A percentile compares a stretch with the other conserved stretches of the same genome.
Evolutionary conservation across 2,113 vertebrate genomes (phyloP).

Genomic region (Grammomys surdaster): DNA sequence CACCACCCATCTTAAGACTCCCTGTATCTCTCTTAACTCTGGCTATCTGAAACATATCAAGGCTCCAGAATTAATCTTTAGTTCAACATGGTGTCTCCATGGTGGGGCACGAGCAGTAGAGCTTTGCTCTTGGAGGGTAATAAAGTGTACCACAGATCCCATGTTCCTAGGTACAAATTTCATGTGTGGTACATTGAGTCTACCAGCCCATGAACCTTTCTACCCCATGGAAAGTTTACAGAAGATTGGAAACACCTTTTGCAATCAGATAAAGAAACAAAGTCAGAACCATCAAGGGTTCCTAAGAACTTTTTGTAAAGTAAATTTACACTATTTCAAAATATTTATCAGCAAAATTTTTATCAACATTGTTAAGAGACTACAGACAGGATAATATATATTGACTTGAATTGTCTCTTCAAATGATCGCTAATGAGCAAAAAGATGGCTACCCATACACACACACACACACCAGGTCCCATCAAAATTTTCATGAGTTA

Average conservation of each 20-base stretch:
- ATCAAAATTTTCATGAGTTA: not conserved
- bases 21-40: constrained; percentile 1
- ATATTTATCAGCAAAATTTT: not conserved
- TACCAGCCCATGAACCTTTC: not conserved
- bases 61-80: not conserved
- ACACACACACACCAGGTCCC: no score
- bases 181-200: not conserved
- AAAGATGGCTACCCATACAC: not conserved
- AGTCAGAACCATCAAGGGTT: constrained; percentile 15
- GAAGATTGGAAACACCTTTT: not conserved
- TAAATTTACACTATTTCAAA: constrained; percentile 18
- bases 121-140: not conserved
- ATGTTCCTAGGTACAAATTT: not conserved
- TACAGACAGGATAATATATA: not conserved
- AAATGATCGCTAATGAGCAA: not conserved
- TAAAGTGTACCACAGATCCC: not conserved
- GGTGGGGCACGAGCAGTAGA: not conserved
- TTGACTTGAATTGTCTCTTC: not conserved
- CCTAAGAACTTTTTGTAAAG: constrained; percentile 17
- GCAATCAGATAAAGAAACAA: not conserved
- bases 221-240: not conserved
- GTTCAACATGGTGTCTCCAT: not conserved
- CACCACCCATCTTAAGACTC: not conserved
- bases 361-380: not conserved
- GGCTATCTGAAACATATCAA: not conserved